Evolutionary conservation across 2,888 invertebrate species (phyloP), one percentile per base, ranked within the genome.

Genomic region (Dryobota labecula): DNA sequence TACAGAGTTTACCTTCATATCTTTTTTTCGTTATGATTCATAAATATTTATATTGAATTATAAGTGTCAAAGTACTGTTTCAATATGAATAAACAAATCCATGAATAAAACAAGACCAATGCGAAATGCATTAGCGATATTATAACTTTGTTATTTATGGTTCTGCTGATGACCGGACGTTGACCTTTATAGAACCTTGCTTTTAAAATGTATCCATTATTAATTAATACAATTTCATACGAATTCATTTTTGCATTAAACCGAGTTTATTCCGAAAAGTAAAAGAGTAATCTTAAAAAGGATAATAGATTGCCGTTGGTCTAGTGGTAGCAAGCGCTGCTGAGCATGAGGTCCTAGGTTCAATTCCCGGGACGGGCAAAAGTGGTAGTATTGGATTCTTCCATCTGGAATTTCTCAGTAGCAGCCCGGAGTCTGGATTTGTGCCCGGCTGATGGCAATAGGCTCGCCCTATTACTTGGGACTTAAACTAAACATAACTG

Each of bases 41-140:
- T 76, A 78, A 78, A 76, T 78, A 73, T 78, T 72, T 58, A 73
- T 60, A 63, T 58, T 49, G 49, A 73, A 78, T 54, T 63, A 66
- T 51, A 63, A 73, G 58, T 54, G 63, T 54, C 20, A 73, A 62
- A 73, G 66, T 73, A 67, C 76, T 63, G 73, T 62, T 72, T 77
- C 27, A 47, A 47, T 77, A 78, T 76, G 45, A 66, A 66, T 73
- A 56, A 57, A 73, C 45, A 65, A 73, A 66, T 27, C 20, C 47
- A 78, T 73, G 66, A 78, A 76, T 76, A 78, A 76, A 58, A 73
- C 66, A 63, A 49, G n/a, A 53, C 45, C 30, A 66, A 67, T 62
- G 66, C 43, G 62, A 73, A 53, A 73, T 76, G 62, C 47, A 78
- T 78, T 65, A 76, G 47, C 24, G 73, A 63, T 53, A 73, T 43